These are phyloP conservation scores for Leptopterna dolabrata DNA, from an alignment of 2,888 invertebrate genomes.

Conservation along the genomic window DNA sequence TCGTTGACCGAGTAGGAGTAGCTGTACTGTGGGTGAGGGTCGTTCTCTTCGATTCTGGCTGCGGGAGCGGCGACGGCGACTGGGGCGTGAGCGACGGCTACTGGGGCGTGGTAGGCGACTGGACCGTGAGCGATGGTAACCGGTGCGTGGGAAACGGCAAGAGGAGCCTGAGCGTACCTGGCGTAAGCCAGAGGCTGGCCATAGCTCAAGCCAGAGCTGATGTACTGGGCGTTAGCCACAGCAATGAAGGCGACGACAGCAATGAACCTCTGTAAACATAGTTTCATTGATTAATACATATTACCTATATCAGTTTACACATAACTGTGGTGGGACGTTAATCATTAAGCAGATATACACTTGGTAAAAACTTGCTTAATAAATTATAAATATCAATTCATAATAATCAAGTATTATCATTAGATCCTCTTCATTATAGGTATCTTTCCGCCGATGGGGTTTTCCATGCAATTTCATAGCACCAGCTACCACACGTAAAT, in stretches of 20 bases:
- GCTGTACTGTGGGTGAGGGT: constrained; percentile 63
- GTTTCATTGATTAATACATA: no score
- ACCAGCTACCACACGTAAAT: no score
- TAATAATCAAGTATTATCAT: no score
- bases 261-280: constrained; percentile 13
- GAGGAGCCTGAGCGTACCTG: constrained; percentile 28
- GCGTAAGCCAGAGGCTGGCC: constrained; percentile 20
- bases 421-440: no score
- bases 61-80: constrained; percentile 50
- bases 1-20: constrained; percentile 63
- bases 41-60: constrained; percentile 60
- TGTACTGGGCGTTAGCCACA: constrained; percentile 40
- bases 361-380: no score
- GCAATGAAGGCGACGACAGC: constrained; percentile 36
- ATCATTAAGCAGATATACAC: no score
- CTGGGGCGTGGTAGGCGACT: constrained; percentile 18
- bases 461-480: no score
- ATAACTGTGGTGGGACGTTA: no score
- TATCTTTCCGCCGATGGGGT: no score
- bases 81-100: constrained; percentile 47
- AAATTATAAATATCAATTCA: no score
- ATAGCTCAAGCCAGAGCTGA: constrained; percentile 5
- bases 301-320: no score
- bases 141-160: not conserved
- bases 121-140: constrained; percentile 1